Evolutionary conservation across 2,113 vertebrate species (phyloP), one percentile per base, ranked within the genome.

Genomic region (Telmatochromis bifrenatus): DNA sequence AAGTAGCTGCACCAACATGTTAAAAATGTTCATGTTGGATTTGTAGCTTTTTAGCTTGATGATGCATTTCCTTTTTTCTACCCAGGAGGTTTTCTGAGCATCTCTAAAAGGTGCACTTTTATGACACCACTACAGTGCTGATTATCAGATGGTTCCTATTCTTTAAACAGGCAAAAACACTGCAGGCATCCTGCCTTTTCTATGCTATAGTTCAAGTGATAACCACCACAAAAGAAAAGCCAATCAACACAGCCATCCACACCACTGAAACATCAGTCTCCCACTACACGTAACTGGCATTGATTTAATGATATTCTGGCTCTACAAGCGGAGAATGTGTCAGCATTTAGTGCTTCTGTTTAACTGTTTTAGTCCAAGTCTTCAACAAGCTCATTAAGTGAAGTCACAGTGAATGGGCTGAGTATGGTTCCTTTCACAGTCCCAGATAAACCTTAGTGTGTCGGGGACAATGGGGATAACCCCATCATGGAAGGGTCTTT

Each of bases 361-460:
- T 68, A 93, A 93, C 92, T 90, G 87, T 88, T 94, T 93, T 89
- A 93, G 83, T 47, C 42, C 84, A 79, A 82, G 77, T 82, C 73
- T 91, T 91, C 84, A 93, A 94, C 93, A 94, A 93, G 87, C 93
- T 94, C 93, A 95, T 95, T 96, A 95, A 93, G 91, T 73, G 85
- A 81, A 82, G 91, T 90, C 37, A 19, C 81, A 21, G 88, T 93
- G 88, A 95, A 95, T 87, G 88, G 89, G 70, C 47, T 13, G 88
- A 91, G 87, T 84, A 21, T 21, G 84, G 84, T 75, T 86, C 93
- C 87, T 93, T 95, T 95, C 94, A 93, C 82, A 79, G 87, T n/a
- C 85, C 47, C 84, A 92, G 91, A 95, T 91, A 94, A 93, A 95
- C 91, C 94, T 85, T 89, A 84, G 88, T 88, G 92, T 84, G 70